Evolutionary conservation across 2,888 invertebrate species (phyloP).

Genomic region (Lithodes maja): DNA sequence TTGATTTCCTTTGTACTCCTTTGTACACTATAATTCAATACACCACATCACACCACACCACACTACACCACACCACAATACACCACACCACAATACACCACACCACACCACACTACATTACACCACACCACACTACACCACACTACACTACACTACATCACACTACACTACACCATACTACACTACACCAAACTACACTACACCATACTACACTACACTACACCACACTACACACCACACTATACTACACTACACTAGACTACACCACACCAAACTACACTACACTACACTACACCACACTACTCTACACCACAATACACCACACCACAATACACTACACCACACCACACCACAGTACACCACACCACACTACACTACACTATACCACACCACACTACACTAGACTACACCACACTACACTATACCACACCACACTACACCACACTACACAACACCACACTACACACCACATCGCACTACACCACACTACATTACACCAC

Average conservation of each 20-base stretch:
- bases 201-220: slow-evolving; percentile 1
- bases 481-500: no score
- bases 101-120: not conserved
- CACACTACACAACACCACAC: no score
- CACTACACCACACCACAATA: not conserved
- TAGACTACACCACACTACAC: no score
- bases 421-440: no score
- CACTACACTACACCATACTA: not conserved
- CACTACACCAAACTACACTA: not conserved
- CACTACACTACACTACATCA: not conserved
- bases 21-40: not conserved
- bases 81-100: not conserved
- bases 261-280: slow-evolving; percentile 1
- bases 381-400: no score
- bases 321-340: no score
- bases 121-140: not conserved
- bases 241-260: not conserved
- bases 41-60: not conserved
- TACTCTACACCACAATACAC: not conserved
- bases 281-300: not conserved
- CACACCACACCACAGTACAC: no score
- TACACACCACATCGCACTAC: no score
- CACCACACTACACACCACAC: not conserved
- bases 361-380: no score
- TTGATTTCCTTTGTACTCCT: no score